Conservation (phyloP, 2,888 invertebrate species). For the Cryptosula pallasiana region DNA sequence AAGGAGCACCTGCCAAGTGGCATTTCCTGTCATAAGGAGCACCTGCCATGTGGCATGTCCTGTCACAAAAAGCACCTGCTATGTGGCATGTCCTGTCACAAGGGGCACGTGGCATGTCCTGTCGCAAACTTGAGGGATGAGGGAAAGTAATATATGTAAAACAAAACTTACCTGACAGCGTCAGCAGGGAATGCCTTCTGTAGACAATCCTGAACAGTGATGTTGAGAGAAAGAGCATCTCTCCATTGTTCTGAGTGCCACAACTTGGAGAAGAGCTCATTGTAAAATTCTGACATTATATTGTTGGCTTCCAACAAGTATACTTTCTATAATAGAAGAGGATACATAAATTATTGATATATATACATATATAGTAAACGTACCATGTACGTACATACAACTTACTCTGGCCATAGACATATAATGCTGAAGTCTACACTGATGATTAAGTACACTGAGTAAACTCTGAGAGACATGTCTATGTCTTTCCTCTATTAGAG, state of each 20-base stretch:
- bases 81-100: too few relatives aligned
- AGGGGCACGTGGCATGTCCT: too few relatives aligned
- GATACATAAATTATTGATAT: too few relatives aligned
- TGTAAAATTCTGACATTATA: constrained; percentile 51
- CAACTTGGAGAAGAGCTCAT: constrained; percentile 52
- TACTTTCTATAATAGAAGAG: constrained; percentile 44
- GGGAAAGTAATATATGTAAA: too few relatives aligned
- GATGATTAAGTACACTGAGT: constrained; percentile 40
- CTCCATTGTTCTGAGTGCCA: constrained; percentile 40
- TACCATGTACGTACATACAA: background rate
- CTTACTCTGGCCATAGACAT: constrained; percentile 44
- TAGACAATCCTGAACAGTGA: constrained; percentile 45
- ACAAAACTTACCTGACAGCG: constrained; percentile 30
- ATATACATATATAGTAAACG: too few relatives aligned
- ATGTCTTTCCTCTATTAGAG: constrained; percentile 37
- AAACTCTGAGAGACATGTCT: constrained; percentile 37
- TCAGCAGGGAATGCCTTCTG: constrained; percentile 38
- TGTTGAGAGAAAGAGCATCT: constrained; percentile 43
- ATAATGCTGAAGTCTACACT: constrained; percentile 42
- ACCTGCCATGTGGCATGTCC: too few relatives aligned
- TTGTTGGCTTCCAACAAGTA: constrained; percentile 53
- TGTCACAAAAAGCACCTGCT: too few relatives aligned
- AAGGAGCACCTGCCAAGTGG: too few relatives aligned
- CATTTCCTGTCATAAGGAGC: too few relatives aligned
- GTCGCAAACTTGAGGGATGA: too few relatives aligned